Conservation (phyloP, 2,113 vertebrate genomes). For the Ammodytes dubius region DNA sequence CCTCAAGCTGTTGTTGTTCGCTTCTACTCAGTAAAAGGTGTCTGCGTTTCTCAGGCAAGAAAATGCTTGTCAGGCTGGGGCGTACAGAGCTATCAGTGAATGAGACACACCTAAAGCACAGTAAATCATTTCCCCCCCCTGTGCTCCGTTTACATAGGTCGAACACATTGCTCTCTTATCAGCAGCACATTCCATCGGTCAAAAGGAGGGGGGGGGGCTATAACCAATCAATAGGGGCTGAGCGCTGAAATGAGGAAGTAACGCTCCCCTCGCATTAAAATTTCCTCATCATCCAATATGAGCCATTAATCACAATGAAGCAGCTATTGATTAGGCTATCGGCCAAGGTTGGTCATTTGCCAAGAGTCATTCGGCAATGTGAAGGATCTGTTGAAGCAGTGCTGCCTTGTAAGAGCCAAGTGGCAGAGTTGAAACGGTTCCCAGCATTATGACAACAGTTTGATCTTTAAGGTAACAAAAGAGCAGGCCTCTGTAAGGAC, state of each 20-base stretch:
- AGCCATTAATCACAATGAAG: constrained; percentile 78
- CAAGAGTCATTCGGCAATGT: constrained; percentile 43
- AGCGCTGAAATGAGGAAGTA: constrained; percentile 71
- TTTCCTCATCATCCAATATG: constrained; percentile 71
- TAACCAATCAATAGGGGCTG: constrained; percentile 62
- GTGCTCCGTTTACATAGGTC: constrained; percentile 70
- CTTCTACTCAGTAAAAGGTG: constrained; percentile 84
- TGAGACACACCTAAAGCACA: constrained; percentile 64
- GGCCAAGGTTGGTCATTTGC: constrained; percentile 68
- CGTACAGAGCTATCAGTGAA: constrained; percentile 75
- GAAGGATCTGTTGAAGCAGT: constrained; percentile 50
- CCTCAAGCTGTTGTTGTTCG: constrained; percentile 87
- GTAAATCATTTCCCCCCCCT: constrained; percentile 72
- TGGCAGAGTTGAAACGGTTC: constrained; percentile 52
- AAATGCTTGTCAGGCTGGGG: constrained; percentile 78
- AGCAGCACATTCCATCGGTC: constrained; percentile 63
- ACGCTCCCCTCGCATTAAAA: constrained; percentile 72
- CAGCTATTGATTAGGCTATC: constrained; percentile 73
- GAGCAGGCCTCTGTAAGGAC: constrained; percentile 63
- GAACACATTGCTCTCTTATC: constrained; percentile 62
- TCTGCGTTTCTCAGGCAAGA: constrained; percentile 82
- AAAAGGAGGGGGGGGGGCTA: constrained; percentile 33
- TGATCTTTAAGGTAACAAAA: constrained; percentile 81
- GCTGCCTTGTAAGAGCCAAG: constrained; percentile 24
- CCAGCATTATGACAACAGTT: constrained; percentile 80